These are phyloP conservation scores for Leptinotarsa lineolata DNA, from an alignment of 1,140 invertebrate genomes.

Conservation along the genomic window DNA sequence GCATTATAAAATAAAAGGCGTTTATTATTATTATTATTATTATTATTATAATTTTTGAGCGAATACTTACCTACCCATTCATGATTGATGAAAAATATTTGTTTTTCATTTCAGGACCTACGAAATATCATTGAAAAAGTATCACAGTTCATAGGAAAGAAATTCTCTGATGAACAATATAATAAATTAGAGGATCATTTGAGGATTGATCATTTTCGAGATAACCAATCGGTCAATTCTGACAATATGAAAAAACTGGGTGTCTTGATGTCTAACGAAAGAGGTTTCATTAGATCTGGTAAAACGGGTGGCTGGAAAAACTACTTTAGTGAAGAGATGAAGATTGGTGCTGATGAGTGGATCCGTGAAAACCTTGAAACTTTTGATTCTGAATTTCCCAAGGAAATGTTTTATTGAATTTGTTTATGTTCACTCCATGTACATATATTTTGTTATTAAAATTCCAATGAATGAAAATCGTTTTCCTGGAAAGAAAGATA, in stretches of 20 bases:
- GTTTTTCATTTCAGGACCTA: conserved; percentile 58
- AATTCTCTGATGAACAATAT: conserved; percentile 61
- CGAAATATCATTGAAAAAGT: conserved; percentile 60
- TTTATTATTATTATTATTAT: no score
- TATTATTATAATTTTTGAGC: no score
- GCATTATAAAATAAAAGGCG: no score
- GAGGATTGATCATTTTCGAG: conserved; percentile 73
- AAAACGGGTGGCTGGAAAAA: conserved; percentile 41
- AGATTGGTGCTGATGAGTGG: conserved; percentile 40
- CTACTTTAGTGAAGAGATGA: conserved; percentile 40
- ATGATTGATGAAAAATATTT: no score
- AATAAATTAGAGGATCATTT: conserved; percentile 65
- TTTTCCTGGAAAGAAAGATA: no score
- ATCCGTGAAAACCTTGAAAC: conserved; percentile 41
- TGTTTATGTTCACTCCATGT: no score
- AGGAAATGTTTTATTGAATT: not conserved
- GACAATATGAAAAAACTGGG: conserved; percentile 34
- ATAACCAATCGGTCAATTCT: conserved; percentile 59
- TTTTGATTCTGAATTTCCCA: conserved; percentile 39
- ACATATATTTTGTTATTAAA: no score
- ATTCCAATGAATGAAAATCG: no score
- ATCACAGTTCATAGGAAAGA: conserved; percentile 64
- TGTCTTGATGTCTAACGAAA: conserved; percentile 28
- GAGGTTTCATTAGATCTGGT: conserved; percentile 40
- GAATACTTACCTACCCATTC: no score